Evolutionary conservation across 2,797 vertebrate genomes (phyloP).

Genomic region (Siniperca obscura): DNA sequence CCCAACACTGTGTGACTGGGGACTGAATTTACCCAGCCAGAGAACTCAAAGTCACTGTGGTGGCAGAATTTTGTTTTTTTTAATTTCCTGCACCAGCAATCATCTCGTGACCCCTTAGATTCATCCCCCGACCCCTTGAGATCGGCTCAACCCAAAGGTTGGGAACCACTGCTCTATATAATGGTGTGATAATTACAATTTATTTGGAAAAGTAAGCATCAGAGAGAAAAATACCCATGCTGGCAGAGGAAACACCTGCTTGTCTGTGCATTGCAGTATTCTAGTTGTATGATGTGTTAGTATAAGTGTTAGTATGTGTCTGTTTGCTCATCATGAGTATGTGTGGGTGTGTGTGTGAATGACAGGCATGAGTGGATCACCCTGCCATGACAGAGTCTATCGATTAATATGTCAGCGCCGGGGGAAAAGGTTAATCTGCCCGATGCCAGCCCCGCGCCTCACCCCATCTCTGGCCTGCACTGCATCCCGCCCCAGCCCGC

Average conservation of each 20-base stretch:
- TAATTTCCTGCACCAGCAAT: background rate
- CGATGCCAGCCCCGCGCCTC: constrained; percentile 74
- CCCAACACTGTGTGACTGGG: constrained; percentile 17
- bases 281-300: constrained; percentile 3
- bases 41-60: constrained; percentile 36
- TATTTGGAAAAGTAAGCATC: background rate
- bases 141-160: background rate
- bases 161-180: background rate
- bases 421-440: constrained; percentile 88
- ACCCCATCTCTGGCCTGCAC: constrained; percentile 77
- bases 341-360: constrained; percentile 63
- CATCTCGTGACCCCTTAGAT: background rate
- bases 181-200: background rate
- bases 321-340: constrained; percentile 35
- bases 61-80: constrained; percentile 1
- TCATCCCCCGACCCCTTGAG: background rate
- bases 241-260: background rate
- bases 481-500: constrained; percentile 67
- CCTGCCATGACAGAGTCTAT: constrained; percentile 85
- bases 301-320: constrained; percentile 24
- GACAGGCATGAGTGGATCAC: constrained; percentile 82
- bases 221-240: background rate
- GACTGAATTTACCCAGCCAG: constrained; percentile 23
- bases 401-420: constrained; percentile 84
- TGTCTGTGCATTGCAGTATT: background rate